phyloP scores from a whole-genome alignment of 2,113 vertebrate species.

The Hepsetus odoe region DNA sequence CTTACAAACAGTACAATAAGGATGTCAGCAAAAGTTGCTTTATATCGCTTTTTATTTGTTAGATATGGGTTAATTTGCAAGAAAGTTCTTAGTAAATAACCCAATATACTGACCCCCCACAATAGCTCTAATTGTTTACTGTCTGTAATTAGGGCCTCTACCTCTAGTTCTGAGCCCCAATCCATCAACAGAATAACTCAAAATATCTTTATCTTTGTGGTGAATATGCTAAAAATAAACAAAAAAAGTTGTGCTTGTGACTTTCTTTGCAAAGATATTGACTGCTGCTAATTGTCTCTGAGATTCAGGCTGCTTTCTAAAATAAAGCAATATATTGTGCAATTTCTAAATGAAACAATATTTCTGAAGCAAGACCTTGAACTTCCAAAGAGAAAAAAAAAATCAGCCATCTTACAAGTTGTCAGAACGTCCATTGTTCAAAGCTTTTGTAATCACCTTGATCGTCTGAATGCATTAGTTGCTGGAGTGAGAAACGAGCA shows the following conservation, averaged over 20 bases:
- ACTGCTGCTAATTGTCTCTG: neutral
- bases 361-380: neutral
- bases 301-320: neutral
- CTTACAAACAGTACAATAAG: no score
- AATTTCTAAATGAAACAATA: neutral
- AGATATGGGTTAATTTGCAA: no score
- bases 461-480: conserved; percentile 49
- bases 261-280: neutral
- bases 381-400: neutral
- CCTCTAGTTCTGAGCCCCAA: no score
- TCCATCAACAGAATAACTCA: no score
- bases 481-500: conserved; percentile 1
- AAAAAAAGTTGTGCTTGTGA: neutral
- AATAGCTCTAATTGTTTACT: no score
- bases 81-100: no score
- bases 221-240: neutral
- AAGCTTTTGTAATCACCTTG: conserved; percentile 56
- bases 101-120: no score
- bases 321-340: neutral
- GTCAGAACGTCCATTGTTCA: conserved; percentile 45
- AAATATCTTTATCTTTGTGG: neutral
- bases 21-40: no score
- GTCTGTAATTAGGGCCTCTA: no score
- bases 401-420: conserved; percentile 12
- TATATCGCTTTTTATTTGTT: no score